These are phyloP conservation scores for Otis tarda DNA, from an alignment of 2,113 vertebrate genomes.

Conservation along the genomic window DNA sequence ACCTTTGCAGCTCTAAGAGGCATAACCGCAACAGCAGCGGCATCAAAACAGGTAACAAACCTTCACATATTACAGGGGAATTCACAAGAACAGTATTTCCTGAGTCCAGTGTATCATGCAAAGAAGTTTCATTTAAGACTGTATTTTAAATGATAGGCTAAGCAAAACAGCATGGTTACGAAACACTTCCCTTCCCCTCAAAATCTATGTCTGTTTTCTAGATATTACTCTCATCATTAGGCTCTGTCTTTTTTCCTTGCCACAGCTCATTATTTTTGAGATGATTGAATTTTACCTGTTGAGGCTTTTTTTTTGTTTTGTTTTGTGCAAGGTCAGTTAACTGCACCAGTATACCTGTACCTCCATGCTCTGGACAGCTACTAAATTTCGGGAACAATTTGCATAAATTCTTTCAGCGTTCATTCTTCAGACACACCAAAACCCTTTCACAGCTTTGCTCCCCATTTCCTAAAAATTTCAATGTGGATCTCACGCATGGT, in stretches of 20 bases:
- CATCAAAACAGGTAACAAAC: not conserved
- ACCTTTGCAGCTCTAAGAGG: not conserved
- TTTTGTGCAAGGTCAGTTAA: not conserved
- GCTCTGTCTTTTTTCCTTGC: not conserved
- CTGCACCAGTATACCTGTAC: not conserved
- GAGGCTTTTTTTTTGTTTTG: too few species aligned
- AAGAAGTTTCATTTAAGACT: not conserved
- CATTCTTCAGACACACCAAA: not conserved
- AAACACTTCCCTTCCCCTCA: not conserved
- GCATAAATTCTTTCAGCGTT: not conserved
- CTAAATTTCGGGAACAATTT: not conserved
- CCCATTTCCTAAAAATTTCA: not conserved
- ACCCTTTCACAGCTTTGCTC: not conserved
- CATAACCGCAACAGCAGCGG: not conserved
- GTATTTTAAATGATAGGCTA: not conserved
- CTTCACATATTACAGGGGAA: not conserved
- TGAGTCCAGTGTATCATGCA: not conserved
- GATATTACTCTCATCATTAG: not conserved
- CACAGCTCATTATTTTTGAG: not conserved
- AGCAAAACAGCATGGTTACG: not conserved
- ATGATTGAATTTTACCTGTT: not conserved
- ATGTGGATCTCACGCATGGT: fast-evolving
- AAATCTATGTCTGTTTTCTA: not conserved
- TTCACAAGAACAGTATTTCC: not conserved
- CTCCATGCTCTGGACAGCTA: not conserved